Base-by-base conservation (phyloP, 2,113 vertebrate genomes). In the Ptychochromis oligacanthus region DNA sequence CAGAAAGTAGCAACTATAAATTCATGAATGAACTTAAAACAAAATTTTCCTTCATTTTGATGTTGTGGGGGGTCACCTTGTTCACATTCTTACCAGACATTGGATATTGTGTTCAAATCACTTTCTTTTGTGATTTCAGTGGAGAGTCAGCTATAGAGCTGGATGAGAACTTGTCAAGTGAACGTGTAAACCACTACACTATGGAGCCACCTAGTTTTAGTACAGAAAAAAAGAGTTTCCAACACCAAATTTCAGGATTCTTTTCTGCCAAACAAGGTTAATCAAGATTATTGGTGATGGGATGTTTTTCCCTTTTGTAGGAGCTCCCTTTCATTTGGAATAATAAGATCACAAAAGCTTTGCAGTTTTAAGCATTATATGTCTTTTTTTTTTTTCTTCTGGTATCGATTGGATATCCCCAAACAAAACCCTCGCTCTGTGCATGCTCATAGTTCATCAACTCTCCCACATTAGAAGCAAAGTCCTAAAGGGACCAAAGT, bases 391-490 rank as follows among this genome's bases (percentile, higher is more conserved):
- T n/a, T n/a, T n/a, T n/a, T n/a, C 85, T 90, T 60, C 78, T 76
- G 82, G 70, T 82, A 85, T 92, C 81, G 75, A 70, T 89, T 72
- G 75, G 80, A 52, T 62, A 46, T 52, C 46, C 43, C 64, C 60
- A 74, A 85, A 81, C 67, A 52, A 80, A 81, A 79, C 55, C 60
- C 36, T 70, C 61, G 4, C 28, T 79, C 49, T 62, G 26, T 46
- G 17, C 24, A 57, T 67, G 18, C 49, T 76, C 43, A 46, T 75
- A 75, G 55, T 81, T 83, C 62, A 60, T 87, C 49, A 87, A 28
- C 52, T 64, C 76, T 86, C 61, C 83, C 86, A 90, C 88, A 85
- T 87, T 75, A 89, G 58, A 91, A 70, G 31, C 75, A 72, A 76
- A 74, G 58, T 80, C 49, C 15, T 43, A 81, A 75, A 67, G 17